Percentiles rank a stretch among this genome's conserved stretches.
These are phyloP conservation scores for Athrips mouffetella DNA, from an alignment of 2,888 invertebrate genomes.

Conservation along the genomic window DNA sequence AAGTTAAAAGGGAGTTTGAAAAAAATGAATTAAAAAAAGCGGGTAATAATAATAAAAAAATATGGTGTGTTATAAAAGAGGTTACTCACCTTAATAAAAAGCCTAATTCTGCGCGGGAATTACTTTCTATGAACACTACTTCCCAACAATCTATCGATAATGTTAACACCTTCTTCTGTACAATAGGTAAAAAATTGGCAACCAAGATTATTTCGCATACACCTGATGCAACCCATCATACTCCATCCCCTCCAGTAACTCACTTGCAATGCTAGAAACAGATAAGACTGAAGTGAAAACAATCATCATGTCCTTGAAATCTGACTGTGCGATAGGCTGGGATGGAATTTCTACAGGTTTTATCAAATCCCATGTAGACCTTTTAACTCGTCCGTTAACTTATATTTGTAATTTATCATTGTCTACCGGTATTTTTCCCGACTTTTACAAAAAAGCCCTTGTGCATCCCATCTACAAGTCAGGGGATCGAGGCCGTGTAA, in stretches of 20 bases:
- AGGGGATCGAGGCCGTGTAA: no score
- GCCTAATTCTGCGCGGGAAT: background rate
- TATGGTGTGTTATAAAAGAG: constrained; percentile 3
- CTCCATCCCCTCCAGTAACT: background rate
- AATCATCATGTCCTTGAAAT: background rate
- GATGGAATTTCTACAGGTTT: background rate
- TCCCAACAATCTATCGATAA: background rate
- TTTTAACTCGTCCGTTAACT: background rate
- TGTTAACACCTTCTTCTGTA: background rate
- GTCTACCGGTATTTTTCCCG: background rate
- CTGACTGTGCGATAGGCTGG: background rate
- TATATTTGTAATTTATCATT: background rate
- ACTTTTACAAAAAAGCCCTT: background rate
- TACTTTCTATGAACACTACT: background rate
- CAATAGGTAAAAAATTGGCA: background rate
- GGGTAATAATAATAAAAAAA: background rate
- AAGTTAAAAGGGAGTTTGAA: constrained; percentile 15
- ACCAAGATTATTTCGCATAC: background rate
- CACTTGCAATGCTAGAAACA: background rate
- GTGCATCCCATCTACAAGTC: background rate
- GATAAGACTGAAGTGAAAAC: background rate
- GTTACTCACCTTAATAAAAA: background rate
- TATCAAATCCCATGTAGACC: background rate
- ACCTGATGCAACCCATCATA: background rate
- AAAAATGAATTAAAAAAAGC: background rate